A percentile compares a stretch with the other conserved stretches of the same genome.
Evolutionary conservation across 2,888 invertebrate genomes (phyloP).

Genomic region (Microchrysa polita): DNA sequence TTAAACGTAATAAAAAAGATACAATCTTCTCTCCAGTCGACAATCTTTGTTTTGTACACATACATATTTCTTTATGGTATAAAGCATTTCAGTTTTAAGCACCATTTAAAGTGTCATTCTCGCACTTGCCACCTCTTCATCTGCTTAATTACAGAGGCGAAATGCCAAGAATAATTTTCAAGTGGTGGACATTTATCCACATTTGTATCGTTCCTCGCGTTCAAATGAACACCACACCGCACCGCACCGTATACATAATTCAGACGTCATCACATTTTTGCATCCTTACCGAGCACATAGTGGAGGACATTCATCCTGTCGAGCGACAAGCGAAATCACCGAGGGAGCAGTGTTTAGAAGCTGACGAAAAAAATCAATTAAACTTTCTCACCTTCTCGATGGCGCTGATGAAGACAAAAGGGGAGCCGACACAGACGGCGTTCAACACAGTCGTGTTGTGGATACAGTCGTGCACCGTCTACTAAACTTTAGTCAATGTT

Average conservation of each 20-base stretch:
- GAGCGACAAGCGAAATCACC: background rate
- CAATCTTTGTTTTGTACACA: too few species aligned
- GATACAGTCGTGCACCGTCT: background rate
- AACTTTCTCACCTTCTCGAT: slow-evolving; percentile 33
- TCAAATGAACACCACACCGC: background rate
- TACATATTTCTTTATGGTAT: too few species aligned
- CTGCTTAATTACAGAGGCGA: background rate
- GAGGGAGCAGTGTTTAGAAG: slow-evolving; percentile 15
- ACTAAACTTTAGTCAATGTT: too few species aligned
- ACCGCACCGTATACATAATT: background rate
- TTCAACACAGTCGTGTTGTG: too few species aligned
- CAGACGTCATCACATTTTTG: slow-evolving; percentile 6
- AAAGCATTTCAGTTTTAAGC: too few species aligned
- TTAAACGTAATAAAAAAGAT: too few species aligned
- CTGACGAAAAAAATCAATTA: slow-evolving; percentile 37
- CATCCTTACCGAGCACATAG: background rate
- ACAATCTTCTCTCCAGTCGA: too few species aligned
- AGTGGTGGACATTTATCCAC: background rate
- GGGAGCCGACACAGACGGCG: background rate
- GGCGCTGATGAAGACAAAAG: background rate
- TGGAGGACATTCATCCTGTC: background rate
- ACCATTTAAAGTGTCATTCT: too few species aligned
- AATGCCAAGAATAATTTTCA: background rate
- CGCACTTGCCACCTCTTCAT: background rate
- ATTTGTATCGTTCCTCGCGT: background rate